Evolutionary conservation across 2,888 invertebrate species (phyloP).

Genomic region (Lepidochitona cinerea): DNA sequence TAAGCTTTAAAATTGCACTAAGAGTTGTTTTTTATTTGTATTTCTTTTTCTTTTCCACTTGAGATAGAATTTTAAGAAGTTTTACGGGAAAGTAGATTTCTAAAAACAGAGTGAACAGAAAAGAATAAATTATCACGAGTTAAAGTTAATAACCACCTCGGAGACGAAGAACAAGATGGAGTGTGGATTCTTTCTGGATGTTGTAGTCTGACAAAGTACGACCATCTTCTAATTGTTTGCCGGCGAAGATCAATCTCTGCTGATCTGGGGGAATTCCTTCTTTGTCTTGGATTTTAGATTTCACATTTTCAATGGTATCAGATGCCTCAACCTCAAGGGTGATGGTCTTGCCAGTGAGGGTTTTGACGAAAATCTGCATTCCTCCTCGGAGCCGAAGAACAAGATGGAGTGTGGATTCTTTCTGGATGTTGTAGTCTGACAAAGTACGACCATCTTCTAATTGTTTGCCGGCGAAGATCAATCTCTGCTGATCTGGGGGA

Average conservation of each 20-base stretch:
- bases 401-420: constrained; percentile 91
- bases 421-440: constrained; percentile 94
- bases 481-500: constrained; percentile 61
- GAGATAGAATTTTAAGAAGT: no score
- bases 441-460: constrained; percentile 93
- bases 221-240: constrained; percentile 95
- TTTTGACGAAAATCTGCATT: constrained; percentile 85
- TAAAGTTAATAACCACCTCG: constrained; percentile 70
- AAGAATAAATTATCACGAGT: no score
- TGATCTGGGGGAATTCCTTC: constrained; percentile 70
- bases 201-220: constrained; percentile 93
- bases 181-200: constrained; percentile 94
- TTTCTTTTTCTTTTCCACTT: no score
- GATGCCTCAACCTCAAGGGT: constrained; percentile 79
- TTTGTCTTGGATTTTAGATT: constrained; percentile 75
- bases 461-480: constrained; percentile 90
- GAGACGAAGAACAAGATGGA: constrained; percentile 90
- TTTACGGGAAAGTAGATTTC: no score
- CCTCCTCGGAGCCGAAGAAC: constrained; percentile 82
- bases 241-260: constrained; percentile 79
- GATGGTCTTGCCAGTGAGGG: constrained; percentile 68
- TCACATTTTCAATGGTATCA: constrained; percentile 95
- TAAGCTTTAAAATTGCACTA: no score
- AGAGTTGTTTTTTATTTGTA: no score
- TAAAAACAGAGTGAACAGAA: no score